Conservation (phyloP, 2,797 vertebrate genomes). For the Acanthis flammea region DNA sequence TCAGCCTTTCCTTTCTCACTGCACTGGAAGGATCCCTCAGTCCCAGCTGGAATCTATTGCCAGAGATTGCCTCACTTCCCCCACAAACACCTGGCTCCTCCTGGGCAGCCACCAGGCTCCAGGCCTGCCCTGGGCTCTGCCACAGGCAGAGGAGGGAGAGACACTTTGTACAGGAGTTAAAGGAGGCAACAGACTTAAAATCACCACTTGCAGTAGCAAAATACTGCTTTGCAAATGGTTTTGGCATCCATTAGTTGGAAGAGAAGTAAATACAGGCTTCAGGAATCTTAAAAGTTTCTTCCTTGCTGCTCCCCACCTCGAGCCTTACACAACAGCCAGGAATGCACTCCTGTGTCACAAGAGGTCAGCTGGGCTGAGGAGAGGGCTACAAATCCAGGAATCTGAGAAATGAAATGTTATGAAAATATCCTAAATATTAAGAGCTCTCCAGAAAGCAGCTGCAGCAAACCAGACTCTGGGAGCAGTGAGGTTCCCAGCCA, state of each 20-base stretch:
- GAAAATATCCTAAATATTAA: background rate
- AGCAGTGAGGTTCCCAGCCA: background rate
- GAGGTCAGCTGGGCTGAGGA: background rate
- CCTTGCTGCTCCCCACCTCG: constrained; percentile 15
- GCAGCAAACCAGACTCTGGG: background rate
- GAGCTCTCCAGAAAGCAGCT: background rate
- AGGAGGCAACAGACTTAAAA: background rate
- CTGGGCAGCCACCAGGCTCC: background rate
- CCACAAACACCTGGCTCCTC: background rate
- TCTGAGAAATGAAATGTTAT: background rate
- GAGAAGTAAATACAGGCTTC: background rate
- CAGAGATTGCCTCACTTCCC: background rate
- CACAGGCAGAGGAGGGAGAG: background rate
- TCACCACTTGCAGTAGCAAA: background rate
- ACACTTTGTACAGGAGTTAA: background rate
- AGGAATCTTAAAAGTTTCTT: background rate
- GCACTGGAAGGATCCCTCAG: background rate
- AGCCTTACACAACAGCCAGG: background rate
- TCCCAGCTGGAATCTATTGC: background rate
- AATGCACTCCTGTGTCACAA: background rate
- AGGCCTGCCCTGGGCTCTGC: background rate
- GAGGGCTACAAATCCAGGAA: background rate
- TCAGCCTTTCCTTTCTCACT: background rate
- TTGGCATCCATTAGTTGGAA: background rate
- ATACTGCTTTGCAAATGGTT: background rate